phyloP scores from a whole-genome alignment of 2,797 vertebrate species.

The Knipowitschia caucasica region DNA sequence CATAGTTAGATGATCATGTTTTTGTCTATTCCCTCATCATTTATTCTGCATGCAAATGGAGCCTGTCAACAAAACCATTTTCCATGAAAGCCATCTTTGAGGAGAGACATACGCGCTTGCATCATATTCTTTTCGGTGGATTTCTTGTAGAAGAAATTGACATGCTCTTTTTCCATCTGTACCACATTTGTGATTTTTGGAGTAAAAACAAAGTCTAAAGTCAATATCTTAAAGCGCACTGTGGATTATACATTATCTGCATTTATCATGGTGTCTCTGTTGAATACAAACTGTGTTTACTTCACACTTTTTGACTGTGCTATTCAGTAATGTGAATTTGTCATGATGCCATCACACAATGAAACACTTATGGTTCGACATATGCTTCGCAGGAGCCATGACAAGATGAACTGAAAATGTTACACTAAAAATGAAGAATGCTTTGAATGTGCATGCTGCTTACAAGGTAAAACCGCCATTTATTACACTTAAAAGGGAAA shows the following conservation, averaged over 20 bases:
- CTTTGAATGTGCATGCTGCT: constrained; percentile 32
- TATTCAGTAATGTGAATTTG: constrained; percentile 58
- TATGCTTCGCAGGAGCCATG: constrained; percentile 54
- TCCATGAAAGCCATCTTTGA: constrained; percentile 58
- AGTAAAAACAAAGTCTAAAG: constrained; percentile 55
- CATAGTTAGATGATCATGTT: constrained; percentile 52
- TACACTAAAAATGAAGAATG: constrained; percentile 29
- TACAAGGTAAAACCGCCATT: constrained; percentile 39
- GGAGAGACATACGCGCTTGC: constrained; percentile 45
- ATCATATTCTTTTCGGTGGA: constrained; percentile 55
- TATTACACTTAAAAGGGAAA: constrained; percentile 29
- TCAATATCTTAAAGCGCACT: constrained; percentile 50
- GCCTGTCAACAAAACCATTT: constrained; percentile 64
- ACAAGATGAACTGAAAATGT: constrained; percentile 53
- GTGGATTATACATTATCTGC: constrained; percentile 43
- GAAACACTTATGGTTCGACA: constrained; percentile 54
- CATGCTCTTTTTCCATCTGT: constrained; percentile 42
- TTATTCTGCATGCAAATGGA: constrained; percentile 50
- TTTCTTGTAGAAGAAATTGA: constrained; percentile 33
- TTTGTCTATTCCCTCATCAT: constrained; percentile 47
- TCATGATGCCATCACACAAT: constrained; percentile 62
- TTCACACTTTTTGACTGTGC: constrained; percentile 28
- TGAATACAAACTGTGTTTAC: constrained; percentile 54
- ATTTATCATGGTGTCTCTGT: constrained; percentile 44
- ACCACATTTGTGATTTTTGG: constrained; percentile 57